These are phyloP conservation scores for Eupithecia abbreviata DNA, from an alignment of 2,888 invertebrate species.

Conservation along the genomic window DNA sequence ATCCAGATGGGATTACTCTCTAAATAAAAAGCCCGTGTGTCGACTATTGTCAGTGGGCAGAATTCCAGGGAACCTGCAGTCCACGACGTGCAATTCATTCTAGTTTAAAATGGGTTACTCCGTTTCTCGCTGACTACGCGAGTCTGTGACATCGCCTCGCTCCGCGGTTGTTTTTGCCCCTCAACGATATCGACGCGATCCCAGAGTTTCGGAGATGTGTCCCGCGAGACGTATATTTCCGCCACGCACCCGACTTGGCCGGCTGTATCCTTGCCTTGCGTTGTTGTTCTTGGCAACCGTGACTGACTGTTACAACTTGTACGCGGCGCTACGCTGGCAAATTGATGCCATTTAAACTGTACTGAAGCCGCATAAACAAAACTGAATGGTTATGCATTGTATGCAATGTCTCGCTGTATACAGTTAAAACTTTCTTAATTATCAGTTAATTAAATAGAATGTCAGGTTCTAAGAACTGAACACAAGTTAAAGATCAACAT, in stretches of 20 bases:
- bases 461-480: slow-evolving; percentile 40
- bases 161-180: slow-evolving; percentile 62
- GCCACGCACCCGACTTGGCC: slow-evolving; percentile 41
- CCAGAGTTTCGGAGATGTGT: slow-evolving; percentile 54
- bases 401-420: background rate
- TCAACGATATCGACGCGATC: slow-evolving; percentile 60
- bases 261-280: slow-evolving; percentile 38
- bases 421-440: slow-evolving; percentile 12
- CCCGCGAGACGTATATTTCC: slow-evolving; percentile 51
- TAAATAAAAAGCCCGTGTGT: slow-evolving; percentile 49
- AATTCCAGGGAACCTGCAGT: slow-evolving; percentile 79
- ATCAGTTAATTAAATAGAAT: slow-evolving; percentile 26
- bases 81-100: slow-evolving; percentile 81
- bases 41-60: slow-evolving; percentile 70
- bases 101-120: slow-evolving; percentile 81
- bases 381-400: slow-evolving; percentile 8
- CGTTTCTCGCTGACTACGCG: slow-evolving; percentile 78
- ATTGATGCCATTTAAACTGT: slow-evolving; percentile 32
- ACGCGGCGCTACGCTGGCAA: slow-evolving; percentile 37
- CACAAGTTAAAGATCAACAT: slow-evolving; percentile 46
- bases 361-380: slow-evolving; percentile 23
- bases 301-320: slow-evolving; percentile 40
- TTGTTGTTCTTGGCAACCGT: slow-evolving; percentile 47
- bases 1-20: slow-evolving; percentile 1
- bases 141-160: slow-evolving; percentile 71